phyloP scores from a whole-genome alignment of 1,140 invertebrate species.

The Bombus difficillimus region DNA sequence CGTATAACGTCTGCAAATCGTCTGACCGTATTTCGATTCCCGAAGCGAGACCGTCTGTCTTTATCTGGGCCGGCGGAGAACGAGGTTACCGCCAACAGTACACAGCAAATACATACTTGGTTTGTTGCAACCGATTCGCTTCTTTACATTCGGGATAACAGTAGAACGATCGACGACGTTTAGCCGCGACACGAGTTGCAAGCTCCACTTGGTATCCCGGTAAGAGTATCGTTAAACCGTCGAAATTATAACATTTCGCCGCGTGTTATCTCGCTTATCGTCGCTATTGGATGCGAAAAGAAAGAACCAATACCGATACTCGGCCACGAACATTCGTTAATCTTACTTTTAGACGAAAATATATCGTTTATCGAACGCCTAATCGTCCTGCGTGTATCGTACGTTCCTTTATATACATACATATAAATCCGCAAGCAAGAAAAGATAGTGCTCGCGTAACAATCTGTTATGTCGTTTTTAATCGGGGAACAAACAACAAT shows the following conservation, averaged over 20 bases:
- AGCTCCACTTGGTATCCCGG: neutral
- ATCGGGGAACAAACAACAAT: constrained; percentile 32
- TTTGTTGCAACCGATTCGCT: neutral
- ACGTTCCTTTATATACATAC: too few species aligned
- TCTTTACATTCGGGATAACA: neutral
- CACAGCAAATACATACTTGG: neutral
- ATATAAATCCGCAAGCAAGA: neutral
- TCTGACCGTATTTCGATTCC: constrained; percentile 15
- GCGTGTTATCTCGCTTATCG: neutral
- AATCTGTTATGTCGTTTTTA: constrained; percentile 25
- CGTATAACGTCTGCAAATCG: constrained; percentile 42
- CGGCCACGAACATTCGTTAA: constrained; percentile 7
- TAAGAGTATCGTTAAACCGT: neutral
- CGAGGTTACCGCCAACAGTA: neutral
- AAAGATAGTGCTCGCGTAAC: constrained; percentile 9
- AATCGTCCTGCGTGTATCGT: neutral
- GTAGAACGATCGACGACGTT: neutral
- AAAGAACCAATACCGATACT: neutral
- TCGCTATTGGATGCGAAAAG: neutral
- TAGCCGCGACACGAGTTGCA: neutral
- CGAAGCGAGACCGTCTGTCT: constrained; percentile 11
- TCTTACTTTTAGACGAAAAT: constrained; percentile 21
- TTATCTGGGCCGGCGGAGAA: constrained; percentile 26
- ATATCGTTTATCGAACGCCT: constrained; percentile 16
- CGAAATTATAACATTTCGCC: neutral